Conservation (phyloP, 2,888 invertebrate genomes). For the Rhorus exstirpatorius region DNA sequence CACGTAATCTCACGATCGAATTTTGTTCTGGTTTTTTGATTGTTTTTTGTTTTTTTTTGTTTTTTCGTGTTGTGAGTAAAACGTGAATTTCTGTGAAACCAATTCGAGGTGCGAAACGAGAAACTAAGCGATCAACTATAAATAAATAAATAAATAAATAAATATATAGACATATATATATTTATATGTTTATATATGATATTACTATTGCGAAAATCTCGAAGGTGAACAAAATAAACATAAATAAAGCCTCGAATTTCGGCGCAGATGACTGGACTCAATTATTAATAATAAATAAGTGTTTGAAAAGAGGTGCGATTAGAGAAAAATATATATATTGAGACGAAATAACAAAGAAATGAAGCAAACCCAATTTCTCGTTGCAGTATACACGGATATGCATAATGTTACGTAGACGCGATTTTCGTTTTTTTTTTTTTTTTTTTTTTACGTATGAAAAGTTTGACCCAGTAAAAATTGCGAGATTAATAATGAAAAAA, state of each 20-base stretch:
- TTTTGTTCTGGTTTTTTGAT: background rate
- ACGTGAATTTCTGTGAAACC: conserved; percentile 4
- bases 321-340: conserved; percentile 2
- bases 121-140: conserved; percentile 22
- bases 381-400: conserved; percentile 58
- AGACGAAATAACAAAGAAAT: conserved; percentile 16
- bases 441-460: conserved; percentile 30
- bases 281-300: conserved; percentile 56
- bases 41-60: conserved; percentile 16
- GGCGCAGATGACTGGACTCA: conserved; percentile 57
- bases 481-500: conserved; percentile 20
- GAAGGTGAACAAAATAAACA: conserved; percentile 20
- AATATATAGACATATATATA: conserved; percentile 16
- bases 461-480: conserved; percentile 47
- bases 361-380: conserved; percentile 42
- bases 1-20: background rate
- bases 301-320: conserved; percentile 22
- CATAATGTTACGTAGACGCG: conserved; percentile 59
- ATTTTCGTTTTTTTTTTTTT: conserved; percentile 47
- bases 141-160: conserved; percentile 50
- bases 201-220: conserved; percentile 49
- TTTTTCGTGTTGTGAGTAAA: conserved; percentile 28
- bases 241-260: conserved; percentile 40
- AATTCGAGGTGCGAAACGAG: conserved; percentile 6
- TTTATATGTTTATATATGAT: conserved; percentile 34